These are phyloP conservation scores for Stenodera caucasica DNA, from an alignment of 2,888 invertebrate genomes.

Conservation along the genomic window DNA sequence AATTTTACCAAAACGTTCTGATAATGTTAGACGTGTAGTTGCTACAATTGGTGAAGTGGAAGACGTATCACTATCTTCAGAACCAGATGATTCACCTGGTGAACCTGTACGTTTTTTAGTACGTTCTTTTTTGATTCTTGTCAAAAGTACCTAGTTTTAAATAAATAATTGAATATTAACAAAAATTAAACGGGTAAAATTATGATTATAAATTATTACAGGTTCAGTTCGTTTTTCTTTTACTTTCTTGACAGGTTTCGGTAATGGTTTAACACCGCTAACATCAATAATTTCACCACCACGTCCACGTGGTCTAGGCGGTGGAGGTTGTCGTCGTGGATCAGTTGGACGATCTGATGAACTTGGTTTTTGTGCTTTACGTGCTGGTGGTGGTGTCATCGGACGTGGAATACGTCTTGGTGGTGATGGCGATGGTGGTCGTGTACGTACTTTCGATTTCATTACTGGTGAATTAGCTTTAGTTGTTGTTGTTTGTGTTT, in stretches of 20 bases:
- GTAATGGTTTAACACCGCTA: constrained; percentile 60
- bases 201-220: constrained; percentile 41
- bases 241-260: constrained; percentile 50
- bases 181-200: too few species aligned
- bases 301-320: constrained; percentile 62
- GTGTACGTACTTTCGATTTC: constrained; percentile 58
- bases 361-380: constrained; percentile 33
- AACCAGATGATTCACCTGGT: constrained; percentile 61
- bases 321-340: constrained; percentile 61
- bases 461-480: constrained; percentile 48
- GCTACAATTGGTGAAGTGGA: constrained; percentile 66
- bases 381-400: constrained; percentile 56
- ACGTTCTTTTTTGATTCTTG: constrained; percentile 54
- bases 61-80: constrained; percentile 63
- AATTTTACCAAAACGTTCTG: constrained; percentile 89
- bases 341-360: constrained; percentile 53
- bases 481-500: constrained; percentile 46
- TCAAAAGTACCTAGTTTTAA: constrained; percentile 45
- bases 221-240: constrained; percentile 56
- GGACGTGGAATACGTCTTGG: constrained; percentile 61
- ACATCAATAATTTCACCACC: constrained; percentile 53
- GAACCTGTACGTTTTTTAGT: constrained; percentile 55
- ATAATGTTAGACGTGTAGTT: constrained; percentile 70
- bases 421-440: constrained; percentile 57
- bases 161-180: background rate